Conservation (phyloP, 2,113 vertebrate species). For the Natator depressus region DNA sequence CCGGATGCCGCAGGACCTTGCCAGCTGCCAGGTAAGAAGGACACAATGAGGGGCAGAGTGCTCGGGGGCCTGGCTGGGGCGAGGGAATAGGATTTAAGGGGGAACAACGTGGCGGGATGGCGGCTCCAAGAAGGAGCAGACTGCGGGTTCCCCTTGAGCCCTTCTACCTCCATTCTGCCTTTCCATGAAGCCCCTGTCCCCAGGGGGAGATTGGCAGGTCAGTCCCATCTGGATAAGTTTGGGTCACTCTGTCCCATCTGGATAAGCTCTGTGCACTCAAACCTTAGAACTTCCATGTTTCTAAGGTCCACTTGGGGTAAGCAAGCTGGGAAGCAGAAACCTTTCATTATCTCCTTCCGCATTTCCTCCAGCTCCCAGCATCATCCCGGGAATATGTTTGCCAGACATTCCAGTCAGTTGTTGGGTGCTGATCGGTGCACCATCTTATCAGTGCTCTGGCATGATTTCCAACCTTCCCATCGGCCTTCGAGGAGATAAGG, state of each 20-base stretch:
- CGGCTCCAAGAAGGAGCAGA: background rate
- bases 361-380: constrained; percentile 60
- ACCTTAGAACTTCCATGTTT: background rate
- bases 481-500: constrained; percentile 65
- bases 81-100: background rate
- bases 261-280: background rate
- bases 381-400: constrained; percentile 60
- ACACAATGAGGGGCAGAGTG: background rate
- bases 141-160: background rate
- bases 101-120: background rate
- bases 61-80: too few species aligned
- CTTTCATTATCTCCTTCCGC: constrained; percentile 59
- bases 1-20: background rate
- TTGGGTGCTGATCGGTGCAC: constrained; percentile 61
- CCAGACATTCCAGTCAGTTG: constrained; percentile 71
- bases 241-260: background rate
- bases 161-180: background rate
- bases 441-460: constrained; percentile 67
- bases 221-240: too few species aligned
- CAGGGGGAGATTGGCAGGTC: background rate
- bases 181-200: background rate
- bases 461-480: constrained; percentile 67
- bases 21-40: background rate
- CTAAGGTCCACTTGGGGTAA: constrained; percentile 10
- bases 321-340: constrained; percentile 4